A percentile compares a stretch with the other conserved stretches of the same genome.
phyloP scores from a whole-genome alignment of 2,113 vertebrate species.

The Agapornis roseicollis region DNA sequence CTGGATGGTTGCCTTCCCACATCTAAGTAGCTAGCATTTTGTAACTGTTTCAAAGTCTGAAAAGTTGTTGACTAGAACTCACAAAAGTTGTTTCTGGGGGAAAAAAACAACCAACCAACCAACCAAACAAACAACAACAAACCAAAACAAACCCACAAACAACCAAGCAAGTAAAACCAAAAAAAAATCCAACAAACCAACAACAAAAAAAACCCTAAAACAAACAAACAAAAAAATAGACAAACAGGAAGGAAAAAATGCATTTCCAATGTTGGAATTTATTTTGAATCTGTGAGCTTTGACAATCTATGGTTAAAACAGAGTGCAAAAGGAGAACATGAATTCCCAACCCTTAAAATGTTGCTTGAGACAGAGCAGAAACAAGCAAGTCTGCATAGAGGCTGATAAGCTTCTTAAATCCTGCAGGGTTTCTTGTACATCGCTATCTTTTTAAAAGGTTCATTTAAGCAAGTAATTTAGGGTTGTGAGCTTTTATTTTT shows the following conservation, averaged over 20 bases:
- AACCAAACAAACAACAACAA: too few relatives aligned
- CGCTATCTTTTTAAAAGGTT: conserved; percentile 40
- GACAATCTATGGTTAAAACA: background rate
- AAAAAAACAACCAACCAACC: too few relatives aligned
- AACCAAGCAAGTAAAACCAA: background rate
- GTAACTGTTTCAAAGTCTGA: background rate
- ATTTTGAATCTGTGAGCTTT: background rate
- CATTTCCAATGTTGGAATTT: background rate
- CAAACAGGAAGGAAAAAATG: background rate
- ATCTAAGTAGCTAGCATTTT: background rate
- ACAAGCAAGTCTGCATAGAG: conserved; percentile 14
- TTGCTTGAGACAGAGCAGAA: conserved; percentile 28
- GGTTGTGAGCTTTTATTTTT: background rate
- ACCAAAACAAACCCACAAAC: background rate
- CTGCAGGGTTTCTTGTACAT: conserved; percentile 6
- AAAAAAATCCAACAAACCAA: too few relatives aligned
- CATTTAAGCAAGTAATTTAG: conserved; percentile 50
- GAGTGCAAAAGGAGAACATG: background rate
- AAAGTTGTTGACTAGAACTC: background rate
- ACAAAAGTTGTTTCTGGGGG: background rate
- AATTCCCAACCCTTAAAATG: background rate
- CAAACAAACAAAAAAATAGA: background rate
- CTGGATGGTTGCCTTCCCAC: background rate
- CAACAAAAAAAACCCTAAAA: background rate
- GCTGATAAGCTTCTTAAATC: conserved; percentile 51